Percentiles rank a stretch among this genome's conserved stretches.
These are phyloP conservation scores for Actinemys pallida DNA, from an alignment of 2,113 vertebrate genomes.

Conservation along the genomic window DNA sequence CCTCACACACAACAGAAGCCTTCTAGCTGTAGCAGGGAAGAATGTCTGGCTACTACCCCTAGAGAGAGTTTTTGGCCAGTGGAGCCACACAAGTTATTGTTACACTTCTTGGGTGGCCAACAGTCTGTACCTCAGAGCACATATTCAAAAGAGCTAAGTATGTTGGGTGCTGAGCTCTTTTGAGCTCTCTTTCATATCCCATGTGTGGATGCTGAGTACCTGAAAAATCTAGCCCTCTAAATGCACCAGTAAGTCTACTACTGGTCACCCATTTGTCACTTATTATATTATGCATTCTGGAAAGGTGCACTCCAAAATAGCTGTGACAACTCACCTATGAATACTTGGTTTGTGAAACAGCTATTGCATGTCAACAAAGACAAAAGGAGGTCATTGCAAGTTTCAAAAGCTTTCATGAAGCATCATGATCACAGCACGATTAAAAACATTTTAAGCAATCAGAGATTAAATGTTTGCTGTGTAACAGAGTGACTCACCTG, in stretches of 20 bases:
- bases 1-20: neutral
- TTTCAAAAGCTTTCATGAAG: conserved; percentile 17
- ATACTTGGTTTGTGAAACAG: conserved; percentile 21
- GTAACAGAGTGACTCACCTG: conserved; percentile 84
- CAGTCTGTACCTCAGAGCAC: neutral
- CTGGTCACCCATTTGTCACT: neutral
- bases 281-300: neutral
- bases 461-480: conserved; percentile 30
- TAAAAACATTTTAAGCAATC: neutral
- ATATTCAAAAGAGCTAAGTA: accelerated
- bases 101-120: neutral
- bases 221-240: neutral
- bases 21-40: neutral
- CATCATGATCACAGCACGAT: neutral
- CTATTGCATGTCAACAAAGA: neutral
- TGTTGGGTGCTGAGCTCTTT: neutral
- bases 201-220: neutral
- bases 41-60: neutral
- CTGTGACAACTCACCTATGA: neutral
- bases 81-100: neutral
- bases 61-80: neutral
- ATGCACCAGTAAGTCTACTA: neutral
- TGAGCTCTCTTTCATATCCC: neutral
- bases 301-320: neutral
- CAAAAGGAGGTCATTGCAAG: neutral